These are phyloP conservation scores for Thunnus albacares DNA, from an alignment of 2,797 vertebrate genomes.

Conservation along the genomic window DNA sequence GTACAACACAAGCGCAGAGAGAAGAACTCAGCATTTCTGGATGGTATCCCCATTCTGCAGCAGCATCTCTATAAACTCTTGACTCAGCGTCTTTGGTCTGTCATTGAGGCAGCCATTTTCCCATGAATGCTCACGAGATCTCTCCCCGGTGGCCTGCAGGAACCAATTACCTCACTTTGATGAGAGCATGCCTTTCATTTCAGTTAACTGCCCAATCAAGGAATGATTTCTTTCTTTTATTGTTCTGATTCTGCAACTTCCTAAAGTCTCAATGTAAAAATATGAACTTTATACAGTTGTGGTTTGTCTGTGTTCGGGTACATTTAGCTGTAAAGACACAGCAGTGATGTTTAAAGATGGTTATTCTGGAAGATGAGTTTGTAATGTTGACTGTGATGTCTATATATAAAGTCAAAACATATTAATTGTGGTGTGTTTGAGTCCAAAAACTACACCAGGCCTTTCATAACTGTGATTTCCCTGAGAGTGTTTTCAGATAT, in stretches of 20 bases:
- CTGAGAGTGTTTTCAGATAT: constrained; percentile 3
- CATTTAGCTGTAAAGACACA: neutral
- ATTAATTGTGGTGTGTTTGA: constrained; percentile 3
- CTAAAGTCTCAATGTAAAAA: neutral
- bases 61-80: constrained; percentile 67
- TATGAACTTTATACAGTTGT: neutral
- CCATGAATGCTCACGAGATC: constrained; percentile 52
- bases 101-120: constrained; percentile 83
- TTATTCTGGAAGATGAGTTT: neutral
- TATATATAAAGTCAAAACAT: neutral
- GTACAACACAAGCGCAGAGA: neutral
- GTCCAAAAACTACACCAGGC: constrained; percentile 8
- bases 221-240: constrained; percentile 30
- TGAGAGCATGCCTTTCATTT: constrained; percentile 56
- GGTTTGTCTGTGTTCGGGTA: neutral
- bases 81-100: constrained; percentile 73
- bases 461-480: constrained; percentile 18
- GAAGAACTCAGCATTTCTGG: constrained; percentile 29
- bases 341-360: neutral
- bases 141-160: constrained; percentile 51
- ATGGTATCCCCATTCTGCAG: constrained; percentile 35
- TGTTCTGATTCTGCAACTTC: constrained; percentile 33
- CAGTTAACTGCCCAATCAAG: constrained; percentile 29
- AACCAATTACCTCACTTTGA: constrained; percentile 67
- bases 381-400: neutral